phyloP scores from a whole-genome alignment of 2,797 vertebrate genomes.

The Diplodus puntazzo region DNA sequence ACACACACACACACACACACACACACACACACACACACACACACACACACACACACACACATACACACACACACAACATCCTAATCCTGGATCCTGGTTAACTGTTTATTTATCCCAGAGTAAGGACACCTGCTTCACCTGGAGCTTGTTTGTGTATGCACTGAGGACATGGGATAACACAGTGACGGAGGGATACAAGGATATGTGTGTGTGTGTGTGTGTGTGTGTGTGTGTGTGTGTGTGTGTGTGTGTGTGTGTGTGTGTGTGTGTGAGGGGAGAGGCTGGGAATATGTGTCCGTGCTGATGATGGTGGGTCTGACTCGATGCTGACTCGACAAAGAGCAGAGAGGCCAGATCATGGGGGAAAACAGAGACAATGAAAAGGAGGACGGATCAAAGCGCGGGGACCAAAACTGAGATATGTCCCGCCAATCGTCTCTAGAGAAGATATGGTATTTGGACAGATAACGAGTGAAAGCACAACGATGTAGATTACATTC shows the following conservation, averaged over 20 bases:
- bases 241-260: conserved; percentile 10
- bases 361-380: conserved; percentile 43
- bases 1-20: conserved; percentile 19
- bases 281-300: conserved; percentile 40
- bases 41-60: conserved; percentile 31
- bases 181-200: conserved; percentile 45
- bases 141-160: conserved; percentile 84
- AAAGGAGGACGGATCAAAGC: conserved; percentile 41
- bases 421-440: not conserved
- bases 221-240: conserved; percentile 34
- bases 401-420: conserved; percentile 15
- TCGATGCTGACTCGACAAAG: conserved; percentile 65
- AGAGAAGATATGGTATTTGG: not conserved
- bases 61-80: conserved; percentile 56
- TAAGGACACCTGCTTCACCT: conserved; percentile 79
- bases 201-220: conserved; percentile 46
- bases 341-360: conserved; percentile 1
- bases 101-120: conserved; percentile 83
- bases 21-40: conserved; percentile 32
- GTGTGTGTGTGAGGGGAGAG: not conserved
- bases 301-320: conserved; percentile 48
- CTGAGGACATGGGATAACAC: conserved; percentile 72
- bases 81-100: conserved; percentile 78
- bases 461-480: not conserved
- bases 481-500: not conserved